Percentiles rank a stretch among this genome's conserved stretches.
Evolutionary conservation across 64 coral and sea anemone species (phyloP).

Genomic region (Montipora capricornis): DNA sequence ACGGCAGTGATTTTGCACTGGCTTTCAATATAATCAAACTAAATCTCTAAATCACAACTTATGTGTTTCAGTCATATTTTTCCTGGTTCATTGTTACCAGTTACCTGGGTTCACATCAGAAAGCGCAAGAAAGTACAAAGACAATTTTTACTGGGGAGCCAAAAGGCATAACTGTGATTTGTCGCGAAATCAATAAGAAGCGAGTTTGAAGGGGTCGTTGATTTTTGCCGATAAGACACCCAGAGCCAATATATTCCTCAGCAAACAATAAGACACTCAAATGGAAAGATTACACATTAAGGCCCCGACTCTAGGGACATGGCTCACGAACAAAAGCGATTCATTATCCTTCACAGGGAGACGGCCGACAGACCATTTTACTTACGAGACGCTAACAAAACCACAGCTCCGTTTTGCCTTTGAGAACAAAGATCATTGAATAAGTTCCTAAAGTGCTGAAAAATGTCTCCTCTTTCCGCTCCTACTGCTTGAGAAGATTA

Average conservation of each 20-base stretch:
- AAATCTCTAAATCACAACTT: background rate
- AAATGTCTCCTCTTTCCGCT: conserved; percentile 22
- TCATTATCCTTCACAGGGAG: conserved; percentile 1
- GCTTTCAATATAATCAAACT: conserved; percentile 28
- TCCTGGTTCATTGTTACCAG: background rate
- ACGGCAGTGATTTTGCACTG: background rate
- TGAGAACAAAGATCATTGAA: conserved; percentile 52
- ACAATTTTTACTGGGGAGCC: background rate
- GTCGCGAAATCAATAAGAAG: conserved; percentile 19
- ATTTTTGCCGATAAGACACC: conserved; percentile 62
- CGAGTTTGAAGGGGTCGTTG: conserved; percentile 42
- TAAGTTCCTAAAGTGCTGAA: conserved; percentile 52
- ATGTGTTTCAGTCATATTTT: background rate
- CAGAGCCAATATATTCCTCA: conserved; percentile 64
- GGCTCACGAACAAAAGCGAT: conserved; percentile 24
- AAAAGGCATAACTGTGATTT: conserved; percentile 20
- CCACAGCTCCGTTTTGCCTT: conserved; percentile 3
- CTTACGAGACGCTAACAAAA: conserved; percentile 3
- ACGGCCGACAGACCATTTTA: background rate
- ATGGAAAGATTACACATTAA: conserved; percentile 55
- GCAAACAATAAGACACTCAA: conserved; percentile 64
- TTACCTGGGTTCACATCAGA: background rate
- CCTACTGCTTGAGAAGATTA: conserved; percentile 73
- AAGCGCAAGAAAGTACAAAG: background rate
- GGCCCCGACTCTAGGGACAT: conserved; percentile 34